These are phyloP conservation scores for Drosophila pseudoobscura DNA, from an alignment of 1,140 invertebrate genomes.

Conservation along the genomic window DNA sequence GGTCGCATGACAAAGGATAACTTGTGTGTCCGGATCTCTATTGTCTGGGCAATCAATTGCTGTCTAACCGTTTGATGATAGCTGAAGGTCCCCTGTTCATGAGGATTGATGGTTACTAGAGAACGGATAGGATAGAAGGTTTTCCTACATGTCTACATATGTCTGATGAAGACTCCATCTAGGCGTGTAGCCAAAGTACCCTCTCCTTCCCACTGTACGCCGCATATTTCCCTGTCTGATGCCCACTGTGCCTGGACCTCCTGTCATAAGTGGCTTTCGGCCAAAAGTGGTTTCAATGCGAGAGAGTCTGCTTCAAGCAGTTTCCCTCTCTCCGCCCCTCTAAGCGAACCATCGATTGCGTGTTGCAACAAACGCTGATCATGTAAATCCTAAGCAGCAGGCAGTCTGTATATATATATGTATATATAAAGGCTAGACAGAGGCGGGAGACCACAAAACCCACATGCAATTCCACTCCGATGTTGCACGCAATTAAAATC, in stretches of 20 bases:
- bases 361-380: conserved; percentile 61
- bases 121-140: no score
- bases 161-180: no score
- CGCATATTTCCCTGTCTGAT: not conserved
- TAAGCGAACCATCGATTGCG: conserved; percentile 34
- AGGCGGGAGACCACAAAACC: conserved; percentile 34
- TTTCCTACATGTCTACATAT: no score
- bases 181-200: no score
- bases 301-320: conserved; percentile 25
- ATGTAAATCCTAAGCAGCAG: conserved; percentile 53
- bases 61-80: conserved; percentile 46
- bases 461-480: conserved; percentile 60
- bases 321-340: not conserved
- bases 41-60: conserved; percentile 47
- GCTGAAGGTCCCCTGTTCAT: not conserved
- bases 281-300: conserved; percentile 1
- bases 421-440: conserved; percentile 8
- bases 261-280: conserved; percentile 39
- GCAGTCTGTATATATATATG: conserved; percentile 18
- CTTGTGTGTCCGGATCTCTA: conserved; percentile 12
- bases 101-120: no score
- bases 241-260: conserved; percentile 25
- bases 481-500: conserved; percentile 81
- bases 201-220: not conserved
- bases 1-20: conserved; percentile 41